phyloP scores from a whole-genome alignment of 2,888 invertebrate genomes.

The Thera britannica region DNA sequence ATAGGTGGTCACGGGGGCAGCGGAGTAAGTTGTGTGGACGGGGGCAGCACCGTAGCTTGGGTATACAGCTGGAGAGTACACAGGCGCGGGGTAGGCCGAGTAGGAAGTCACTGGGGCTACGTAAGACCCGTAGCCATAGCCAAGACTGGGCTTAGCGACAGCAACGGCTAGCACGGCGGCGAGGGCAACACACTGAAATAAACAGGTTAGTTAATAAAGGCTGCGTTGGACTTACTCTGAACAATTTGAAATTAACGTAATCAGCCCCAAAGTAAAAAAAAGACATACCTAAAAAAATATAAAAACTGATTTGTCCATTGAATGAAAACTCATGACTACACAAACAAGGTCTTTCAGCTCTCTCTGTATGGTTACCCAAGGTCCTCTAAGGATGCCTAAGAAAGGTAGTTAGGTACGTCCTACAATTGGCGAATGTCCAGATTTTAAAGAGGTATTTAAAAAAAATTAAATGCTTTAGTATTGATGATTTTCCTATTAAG shows the following conservation, averaged over 20 bases:
- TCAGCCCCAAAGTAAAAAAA: too few relatives aligned
- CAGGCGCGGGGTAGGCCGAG: constrained; percentile 22
- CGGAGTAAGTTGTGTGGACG: not conserved
- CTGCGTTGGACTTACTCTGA: too few relatives aligned
- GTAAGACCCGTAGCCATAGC: constrained; percentile 20
- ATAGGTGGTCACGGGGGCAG: constrained; percentile 5
- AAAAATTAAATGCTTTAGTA: too few relatives aligned
- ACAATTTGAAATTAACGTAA: too few relatives aligned
- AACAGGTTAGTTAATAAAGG: not conserved
- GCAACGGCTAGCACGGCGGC: constrained; percentile 59
- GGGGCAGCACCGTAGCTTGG: constrained; percentile 12
- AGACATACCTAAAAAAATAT: too few relatives aligned
- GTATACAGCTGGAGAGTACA: constrained; percentile 19
- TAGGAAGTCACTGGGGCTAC: constrained; percentile 23
- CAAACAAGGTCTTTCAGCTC: too few relatives aligned
- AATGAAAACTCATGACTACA: not conserved
- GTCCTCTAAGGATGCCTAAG: too few relatives aligned
- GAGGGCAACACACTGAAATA: constrained; percentile 50
- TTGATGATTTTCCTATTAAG: not conserved
- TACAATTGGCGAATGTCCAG: too few relatives aligned
- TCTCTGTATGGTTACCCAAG: too few relatives aligned
- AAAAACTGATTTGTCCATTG: not conserved
- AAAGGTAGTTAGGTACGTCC: too few relatives aligned
- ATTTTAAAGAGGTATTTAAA: too few relatives aligned
- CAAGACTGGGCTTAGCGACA: constrained; percentile 58